Base-by-base conservation (phyloP, 2,113 vertebrate genomes). In the Trichomycterus rosablanca region DNA sequence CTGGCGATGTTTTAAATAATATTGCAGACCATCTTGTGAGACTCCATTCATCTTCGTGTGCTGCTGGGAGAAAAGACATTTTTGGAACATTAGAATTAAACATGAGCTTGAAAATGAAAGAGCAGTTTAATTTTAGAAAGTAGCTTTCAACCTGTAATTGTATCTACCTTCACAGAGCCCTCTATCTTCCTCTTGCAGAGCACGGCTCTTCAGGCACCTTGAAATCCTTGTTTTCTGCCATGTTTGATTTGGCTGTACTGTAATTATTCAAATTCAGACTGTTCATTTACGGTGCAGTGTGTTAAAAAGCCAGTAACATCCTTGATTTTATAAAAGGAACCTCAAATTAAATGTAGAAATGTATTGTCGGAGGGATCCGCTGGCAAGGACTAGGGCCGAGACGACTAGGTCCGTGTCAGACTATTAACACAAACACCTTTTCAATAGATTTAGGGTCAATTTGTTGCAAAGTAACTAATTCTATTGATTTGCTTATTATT, bases 111-210 rank as follows among this genome's bases (percentile, higher is more conserved):
- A 85, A 57, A 87, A 87, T 88, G 84, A 87, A 88, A 86, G 83
- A 87, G 83, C 78, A 72, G 80, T 86, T 86, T 89, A 88, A 88
- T 88, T 89, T 89, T 89, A 89, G 86, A 87, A 85, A 75, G 81
- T 81, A 89, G 86, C 83, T 82, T 80, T 88, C 83, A 83, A 85
- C 82, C 82, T 87, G 83, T 83, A 88, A 86, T 85, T 87, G 83
- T 84, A 85, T 82, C 83, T 81, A 70, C 78, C 76, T 80, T 82
- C 79, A 75, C 80, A 81, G 75, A 75, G 74, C 74, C 67, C 75
- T 86, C 80, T 78, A 78, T 86, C 83, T 85, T 80, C 67, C 70
- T 77, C 78, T 71, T 77, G 80, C 77, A 80, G 71, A 79, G 65
- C 73, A 76, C 76, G 83, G 82, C 78, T 73, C 78, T 84, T 78